These are phyloP conservation scores for Glomeris maerens DNA, from an alignment of 1,140 invertebrate genomes.

Conservation along the genomic window DNA sequence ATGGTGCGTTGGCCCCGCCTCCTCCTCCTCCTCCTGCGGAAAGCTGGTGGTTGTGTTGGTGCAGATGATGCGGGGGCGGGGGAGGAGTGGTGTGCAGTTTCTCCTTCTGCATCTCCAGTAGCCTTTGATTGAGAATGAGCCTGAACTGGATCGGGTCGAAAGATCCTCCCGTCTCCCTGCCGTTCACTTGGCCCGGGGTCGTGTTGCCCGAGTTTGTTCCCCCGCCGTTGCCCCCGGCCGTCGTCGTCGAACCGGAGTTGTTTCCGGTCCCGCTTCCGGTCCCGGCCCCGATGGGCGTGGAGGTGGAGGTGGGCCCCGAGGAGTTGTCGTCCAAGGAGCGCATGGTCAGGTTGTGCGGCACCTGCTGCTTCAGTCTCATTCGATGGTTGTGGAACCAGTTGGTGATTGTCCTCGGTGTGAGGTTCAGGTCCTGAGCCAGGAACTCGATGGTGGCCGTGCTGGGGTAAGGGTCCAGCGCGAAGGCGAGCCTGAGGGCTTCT, in stretches of 20 bases:
- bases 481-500: constrained; percentile 82
- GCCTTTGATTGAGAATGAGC: constrained; percentile 66
- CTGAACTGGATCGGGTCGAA: constrained; percentile 86
- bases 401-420: constrained; percentile 91
- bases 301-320: no score
- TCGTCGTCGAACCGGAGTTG: background rate
- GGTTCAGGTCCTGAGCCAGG: constrained; percentile 69
- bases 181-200: constrained; percentile 8
- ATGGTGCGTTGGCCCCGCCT: background rate
- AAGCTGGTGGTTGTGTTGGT: constrained; percentile 27
- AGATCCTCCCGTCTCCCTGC: constrained; percentile 19
- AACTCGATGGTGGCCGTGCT: constrained; percentile 91
- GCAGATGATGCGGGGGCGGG: constrained; percentile 35
- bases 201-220: constrained; percentile 17
- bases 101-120: constrained; percentile 70
- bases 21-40: constrained; percentile 6
- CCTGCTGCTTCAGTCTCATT: constrained; percentile 87
- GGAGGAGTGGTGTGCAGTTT: no score
- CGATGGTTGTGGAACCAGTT: constrained; percentile 99
- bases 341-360: constrained; percentile 33
- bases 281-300: background rate
- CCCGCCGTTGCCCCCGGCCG: constrained; percentile 38
- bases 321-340: no score
- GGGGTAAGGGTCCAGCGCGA: constrained; percentile 89
- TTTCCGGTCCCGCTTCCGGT: background rate